Evolutionary conservation across 2,888 invertebrate genomes (phyloP), one percentile per base, ranked within the genome.

Genomic region (Folsomia candida): DNA sequence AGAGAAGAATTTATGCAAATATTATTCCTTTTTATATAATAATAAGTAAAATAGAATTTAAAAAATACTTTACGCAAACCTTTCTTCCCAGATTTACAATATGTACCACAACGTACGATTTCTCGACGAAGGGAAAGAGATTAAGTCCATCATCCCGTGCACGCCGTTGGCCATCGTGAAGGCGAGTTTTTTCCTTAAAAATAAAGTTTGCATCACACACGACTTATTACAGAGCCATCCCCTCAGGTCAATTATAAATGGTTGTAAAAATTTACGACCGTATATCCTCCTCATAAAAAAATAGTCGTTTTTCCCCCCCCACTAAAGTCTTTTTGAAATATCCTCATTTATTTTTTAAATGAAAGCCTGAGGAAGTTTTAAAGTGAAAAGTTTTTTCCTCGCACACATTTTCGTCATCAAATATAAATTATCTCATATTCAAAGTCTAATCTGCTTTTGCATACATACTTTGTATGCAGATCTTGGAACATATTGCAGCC

Each of bases 101-200:
- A 76, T 74, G 76, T 76, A 76, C 47, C 76, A 76, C 66, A 76
- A 76, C 63, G 62, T 75, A 28, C 71, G 76, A n/a, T 74, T 69
- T 58, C 57, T 75, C 22, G 73, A 74, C 51, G 63, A 69, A 62
- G 71, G 25, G 6, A 73, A 73, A 51, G 67, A 71, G 11, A 61
- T 69, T 25, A 76, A 76, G 47, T 73, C 68, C 57, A 76, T 76
- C n/a, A 65, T 76, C 29, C 76, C 76, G 9, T 76, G 76, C 58
- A 76, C 76, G 20, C 76, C 76, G 11, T 61, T 76, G 25, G 76
- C 71, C 4, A 68, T 76, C 18, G 68, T 76, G 18, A 76, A 76
- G 63, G 76, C 74, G n/a, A 2, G 62, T 26, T n/a, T 6, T 60
- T n/a, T 20, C 18, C 47, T 47, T 47, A n/a, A n/a, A n/a, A n/a